phyloP scores from a whole-genome alignment of 2,797 vertebrate species.

The Rallus crepitans region DNA sequence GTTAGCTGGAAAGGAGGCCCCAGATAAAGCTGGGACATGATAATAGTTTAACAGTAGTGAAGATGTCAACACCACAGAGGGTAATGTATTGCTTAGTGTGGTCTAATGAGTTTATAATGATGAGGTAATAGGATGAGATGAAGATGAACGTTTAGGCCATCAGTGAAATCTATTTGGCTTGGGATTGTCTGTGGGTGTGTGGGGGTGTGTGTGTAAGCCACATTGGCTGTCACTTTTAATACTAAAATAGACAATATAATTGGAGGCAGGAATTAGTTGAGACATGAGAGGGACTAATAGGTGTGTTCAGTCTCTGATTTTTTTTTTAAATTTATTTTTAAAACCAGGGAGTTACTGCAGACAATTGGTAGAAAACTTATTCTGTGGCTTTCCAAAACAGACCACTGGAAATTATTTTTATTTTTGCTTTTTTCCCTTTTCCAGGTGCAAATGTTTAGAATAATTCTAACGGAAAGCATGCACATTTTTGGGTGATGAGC shows the following conservation, averaged over 20 bases:
- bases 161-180: neutral
- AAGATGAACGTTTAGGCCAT: neutral
- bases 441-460: neutral
- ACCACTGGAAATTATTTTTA: neutral
- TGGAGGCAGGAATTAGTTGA: neutral
- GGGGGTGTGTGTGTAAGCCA: neutral
- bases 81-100: neutral
- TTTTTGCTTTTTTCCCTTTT: neutral
- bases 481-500: neutral
- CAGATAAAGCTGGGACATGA: neutral
- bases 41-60: neutral
- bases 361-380: neutral
- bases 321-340: neutral
- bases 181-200: neutral
- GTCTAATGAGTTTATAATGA: neutral
- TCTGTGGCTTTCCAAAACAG: neutral
- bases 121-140: neutral
- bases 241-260: neutral
- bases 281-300: neutral
- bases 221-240: neutral
- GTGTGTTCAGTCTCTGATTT: neutral
- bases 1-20: neutral
- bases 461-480: fast-evolving
- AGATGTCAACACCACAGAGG: neutral
- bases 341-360: neutral